Conservation (phyloP, 2,888 invertebrate species). For the Poecilobothrus nobilitatus region DNA sequence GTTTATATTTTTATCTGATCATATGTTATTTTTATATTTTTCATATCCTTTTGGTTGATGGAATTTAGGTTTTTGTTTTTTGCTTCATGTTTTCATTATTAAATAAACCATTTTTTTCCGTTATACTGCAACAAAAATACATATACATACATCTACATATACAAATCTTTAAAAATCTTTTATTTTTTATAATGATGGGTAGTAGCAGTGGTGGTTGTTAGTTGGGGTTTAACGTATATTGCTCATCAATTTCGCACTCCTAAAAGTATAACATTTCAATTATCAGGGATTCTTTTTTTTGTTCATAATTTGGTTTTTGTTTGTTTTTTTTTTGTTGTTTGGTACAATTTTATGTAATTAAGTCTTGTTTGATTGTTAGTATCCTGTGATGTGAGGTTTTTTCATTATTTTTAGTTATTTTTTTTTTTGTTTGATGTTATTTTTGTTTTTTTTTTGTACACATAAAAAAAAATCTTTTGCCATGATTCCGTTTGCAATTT, state of each 20-base stretch:
- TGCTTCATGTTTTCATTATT: too few relatives aligned
- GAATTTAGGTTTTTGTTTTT: too few relatives aligned
- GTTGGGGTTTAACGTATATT: neutral
- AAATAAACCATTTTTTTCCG: too few relatives aligned
- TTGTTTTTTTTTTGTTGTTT: neutral
- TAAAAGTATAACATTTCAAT: conserved; percentile 5
- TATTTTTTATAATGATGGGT: too few relatives aligned
- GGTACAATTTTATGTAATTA: neutral
- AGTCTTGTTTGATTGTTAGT: conserved; percentile 6
- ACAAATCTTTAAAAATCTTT: too few relatives aligned
- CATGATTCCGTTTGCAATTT: neutral
- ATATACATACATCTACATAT: too few relatives aligned
- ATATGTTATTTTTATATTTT: too few relatives aligned
- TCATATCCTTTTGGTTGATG: too few relatives aligned
- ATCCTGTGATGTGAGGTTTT: neutral
- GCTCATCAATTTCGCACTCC: conserved; percentile 3
- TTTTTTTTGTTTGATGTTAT: neutral
- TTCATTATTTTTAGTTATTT: too few relatives aligned
- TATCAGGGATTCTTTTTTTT: conserved; percentile 4
- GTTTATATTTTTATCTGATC: too few relatives aligned
- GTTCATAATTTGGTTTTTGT: neutral
- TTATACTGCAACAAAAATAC: too few relatives aligned
- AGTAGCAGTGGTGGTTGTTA: too few relatives aligned
- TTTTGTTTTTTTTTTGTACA: neutral
- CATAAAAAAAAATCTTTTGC: neutral